These are phyloP conservation scores for Syrista parreyssii DNA, from an alignment of 2,888 invertebrate species.

Conservation along the genomic window DNA sequence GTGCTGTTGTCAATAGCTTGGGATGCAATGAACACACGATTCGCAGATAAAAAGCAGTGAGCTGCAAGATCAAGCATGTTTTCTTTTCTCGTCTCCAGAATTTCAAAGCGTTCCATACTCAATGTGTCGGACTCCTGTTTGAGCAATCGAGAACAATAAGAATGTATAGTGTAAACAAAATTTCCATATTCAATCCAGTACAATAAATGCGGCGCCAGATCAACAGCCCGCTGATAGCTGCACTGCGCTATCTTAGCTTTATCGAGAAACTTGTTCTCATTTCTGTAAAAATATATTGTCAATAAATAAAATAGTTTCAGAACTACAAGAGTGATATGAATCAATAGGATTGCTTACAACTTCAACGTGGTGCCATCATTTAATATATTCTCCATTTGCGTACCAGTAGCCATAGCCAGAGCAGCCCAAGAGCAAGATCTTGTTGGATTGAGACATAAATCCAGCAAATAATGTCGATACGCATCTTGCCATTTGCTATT, in stretches of 20 bases:
- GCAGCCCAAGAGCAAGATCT: conserved; percentile 95
- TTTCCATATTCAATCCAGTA: conserved; percentile 93
- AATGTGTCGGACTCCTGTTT: conserved; percentile 83
- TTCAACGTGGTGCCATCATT: conserved; percentile 66
- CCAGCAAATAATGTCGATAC: conserved; percentile 84
- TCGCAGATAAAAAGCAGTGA: conserved; percentile 80
- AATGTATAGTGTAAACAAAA: conserved; percentile 90
- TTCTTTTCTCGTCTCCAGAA: conserved; percentile 81
- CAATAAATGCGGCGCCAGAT: conserved; percentile 79
- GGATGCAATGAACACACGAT: conserved; percentile 71
- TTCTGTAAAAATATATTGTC: conserved; percentile 46
- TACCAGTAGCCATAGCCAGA: conserved; percentile 83
- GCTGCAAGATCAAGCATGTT: conserved; percentile 83
- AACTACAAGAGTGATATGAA: conserved; percentile 39
- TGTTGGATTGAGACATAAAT: conserved; percentile 82
- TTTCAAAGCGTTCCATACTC: conserved; percentile 79
- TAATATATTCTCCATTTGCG: conserved; percentile 82
- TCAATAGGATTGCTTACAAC: conserved; percentile 73
- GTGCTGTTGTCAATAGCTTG: conserved; percentile 70
- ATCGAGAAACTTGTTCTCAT: conserved; percentile 74
- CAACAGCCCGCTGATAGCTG: conserved; percentile 85
- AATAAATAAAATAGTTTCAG: conserved; percentile 36
- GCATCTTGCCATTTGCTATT: conserved; percentile 81
- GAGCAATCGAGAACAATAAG: conserved; percentile 87
- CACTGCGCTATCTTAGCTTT: conserved; percentile 80